Evolutionary conservation across 2,888 invertebrate species (phyloP), one percentile per base, ranked within the genome.

Genomic region (Trilocha varians): DNA sequence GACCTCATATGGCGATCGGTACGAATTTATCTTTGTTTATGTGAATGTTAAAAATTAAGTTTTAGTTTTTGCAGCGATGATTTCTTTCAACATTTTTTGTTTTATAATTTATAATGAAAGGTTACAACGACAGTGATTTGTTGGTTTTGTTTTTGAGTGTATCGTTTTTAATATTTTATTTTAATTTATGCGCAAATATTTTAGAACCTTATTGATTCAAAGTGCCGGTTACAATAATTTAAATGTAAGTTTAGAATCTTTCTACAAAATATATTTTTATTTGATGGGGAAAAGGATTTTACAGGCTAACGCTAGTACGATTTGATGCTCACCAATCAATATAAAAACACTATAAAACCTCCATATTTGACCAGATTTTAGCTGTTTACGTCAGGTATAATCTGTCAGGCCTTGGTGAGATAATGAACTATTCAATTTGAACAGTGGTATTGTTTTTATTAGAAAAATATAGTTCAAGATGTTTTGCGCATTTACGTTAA

Each of bases 1-100:
- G 76, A 76, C 78, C 74, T 78, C 82, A 79, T 79, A 80, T 76
- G 78, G 82, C 59, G 75, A 67, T 67, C 65, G 68, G 70, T 68
- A 69, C 69, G 69, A 77, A 73, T 72, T 64, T 67, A 63, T 73
- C 74, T 72, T 78, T 78, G 78, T 78, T 80, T 74, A 73, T 73
- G 64, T 55, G 63, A 64, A 73, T 68, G 69, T 67, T 73, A 65
- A 72, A 62, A 69, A 68, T 61, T 62, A 59, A 58, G 59, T 53
- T 45, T 43, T 41, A 52, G 61, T 71, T 74, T 75, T 73, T 70
- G 62, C 62, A 62, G 63, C 61, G 59, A 62, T 57, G 55, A 55
- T 54, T 69, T 68, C 63, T 62, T 62, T 53, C 49, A 49, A 48
- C 48, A 11, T 25, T 3, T 25, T 25, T 25, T 25, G 6, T 25